Evolutionary conservation across 2,113 vertebrate genomes (phyloP).

Genomic region (Corapipo altera): DNA sequence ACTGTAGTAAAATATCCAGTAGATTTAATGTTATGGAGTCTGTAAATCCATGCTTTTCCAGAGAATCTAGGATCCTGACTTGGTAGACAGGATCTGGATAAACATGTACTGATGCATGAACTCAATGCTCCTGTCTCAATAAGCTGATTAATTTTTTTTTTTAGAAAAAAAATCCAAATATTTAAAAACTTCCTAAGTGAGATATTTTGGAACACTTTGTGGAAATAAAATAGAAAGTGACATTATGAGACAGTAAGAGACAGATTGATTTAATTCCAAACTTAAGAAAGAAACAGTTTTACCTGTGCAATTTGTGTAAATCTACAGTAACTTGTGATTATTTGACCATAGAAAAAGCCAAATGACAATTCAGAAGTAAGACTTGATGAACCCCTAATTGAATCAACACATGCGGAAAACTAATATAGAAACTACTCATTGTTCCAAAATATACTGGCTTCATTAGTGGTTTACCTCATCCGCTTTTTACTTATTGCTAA

Average conservation of each 20-base stretch:
- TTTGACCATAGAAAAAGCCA: background rate
- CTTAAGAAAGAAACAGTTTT: background rate
- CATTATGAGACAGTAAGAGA: background rate
- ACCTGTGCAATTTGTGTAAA: background rate
- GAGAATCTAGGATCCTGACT: background rate
- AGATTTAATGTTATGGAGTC: background rate
- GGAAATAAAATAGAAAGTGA: background rate
- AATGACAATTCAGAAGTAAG: background rate
- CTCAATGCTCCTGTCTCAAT: background rate
- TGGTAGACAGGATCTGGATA: background rate
- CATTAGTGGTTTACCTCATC: constrained; percentile 59
- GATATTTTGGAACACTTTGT: background rate
- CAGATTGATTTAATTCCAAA: background rate
- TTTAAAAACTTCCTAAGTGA: background rate
- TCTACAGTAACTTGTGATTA: background rate
- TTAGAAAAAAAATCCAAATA: background rate
- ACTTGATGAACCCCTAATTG: background rate
- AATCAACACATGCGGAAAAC: constrained; percentile 39
- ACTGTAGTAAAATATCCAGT: background rate
- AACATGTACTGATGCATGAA: background rate
- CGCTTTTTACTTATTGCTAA: constrained; percentile 24
- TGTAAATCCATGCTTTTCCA: background rate
- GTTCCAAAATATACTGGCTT: constrained; percentile 50
- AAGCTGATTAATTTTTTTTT: background rate
- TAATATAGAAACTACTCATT: constrained; percentile 30